phyloP scores from a whole-genome alignment of 2,888 invertebrate genomes.

The Tipula confusa region DNA sequence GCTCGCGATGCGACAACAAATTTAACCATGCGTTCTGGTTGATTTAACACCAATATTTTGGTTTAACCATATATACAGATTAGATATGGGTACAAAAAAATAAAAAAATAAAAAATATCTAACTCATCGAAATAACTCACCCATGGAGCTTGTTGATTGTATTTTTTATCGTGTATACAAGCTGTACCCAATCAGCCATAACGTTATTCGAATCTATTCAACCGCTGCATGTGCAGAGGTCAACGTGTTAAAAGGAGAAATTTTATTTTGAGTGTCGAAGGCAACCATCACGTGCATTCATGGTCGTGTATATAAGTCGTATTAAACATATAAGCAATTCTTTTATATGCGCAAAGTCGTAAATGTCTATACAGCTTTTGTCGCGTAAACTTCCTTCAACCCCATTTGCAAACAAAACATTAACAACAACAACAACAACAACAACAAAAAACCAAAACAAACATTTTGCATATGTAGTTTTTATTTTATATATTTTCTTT shows the following conservation, averaged over 20 bases:
- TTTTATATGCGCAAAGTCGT: neutral
- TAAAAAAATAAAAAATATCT: no score
- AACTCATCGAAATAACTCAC: neutral
- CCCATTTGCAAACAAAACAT: neutral
- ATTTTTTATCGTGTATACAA: neutral
- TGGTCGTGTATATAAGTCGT: neutral
- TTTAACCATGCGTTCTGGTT: neutral
- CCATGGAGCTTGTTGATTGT: neutral
- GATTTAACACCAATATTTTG: neutral
- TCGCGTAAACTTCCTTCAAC: neutral
- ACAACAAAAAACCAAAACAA: no score
- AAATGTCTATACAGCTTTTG: neutral
- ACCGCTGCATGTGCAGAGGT: neutral
- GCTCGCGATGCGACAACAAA: neutral
- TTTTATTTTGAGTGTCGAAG: neutral
- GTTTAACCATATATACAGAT: neutral
- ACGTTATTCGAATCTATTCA: neutral
- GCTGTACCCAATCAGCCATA: neutral
- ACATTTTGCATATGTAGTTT: neutral
- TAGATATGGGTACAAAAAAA: neutral
- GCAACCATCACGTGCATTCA: neutral
- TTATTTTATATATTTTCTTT: neutral
- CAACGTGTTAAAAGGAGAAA: neutral
- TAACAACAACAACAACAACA: no score
- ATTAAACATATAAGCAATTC: neutral